Evolutionary conservation across 2,888 invertebrate species (phyloP), one percentile per base, ranked within the genome.

Genomic region (Apotomis turbidana): DNA sequence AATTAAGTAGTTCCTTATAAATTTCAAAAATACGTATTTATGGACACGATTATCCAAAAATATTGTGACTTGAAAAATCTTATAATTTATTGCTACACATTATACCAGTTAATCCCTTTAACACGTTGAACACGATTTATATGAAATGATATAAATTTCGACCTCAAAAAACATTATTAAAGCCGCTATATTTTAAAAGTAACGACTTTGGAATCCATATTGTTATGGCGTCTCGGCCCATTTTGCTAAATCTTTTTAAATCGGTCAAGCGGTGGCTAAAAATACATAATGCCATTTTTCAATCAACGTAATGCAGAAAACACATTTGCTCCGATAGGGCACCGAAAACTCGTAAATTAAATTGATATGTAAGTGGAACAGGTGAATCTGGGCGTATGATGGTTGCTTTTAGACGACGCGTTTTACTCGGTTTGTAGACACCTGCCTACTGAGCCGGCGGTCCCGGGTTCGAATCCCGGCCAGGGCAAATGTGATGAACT

Each of bases 211-310:
- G 49, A 41, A 61, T 61, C 41, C 63, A 73, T 27, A 27, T 27
- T 27, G 27, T 27, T 27, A 60, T 66, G 60, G 55, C 60, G 46
- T 59, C 49, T 49, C 13, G n/a, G 27, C 61, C 57, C 67, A 71
- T 74, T 71, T 59, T 13, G 64, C 63, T 71, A 62, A 71, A 68
- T 68, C 71, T 68, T 55, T 68, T 54, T 68, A 67, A 71, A 59
- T 71, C 71, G 74, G 68, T 71, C 71, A 71, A 71, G 74, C 64
- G 74, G 71, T 68, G 12, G n/a, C 36, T 13, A 64, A 27, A 74
- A 60, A 68, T 59, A 71, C 59, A 44, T 62, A 12, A 68, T 44
- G 64, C 44, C 38, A 55, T 62, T 70, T 70, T 64, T 63, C 67
- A 67, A 71, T 60, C 49, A 67, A 49, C 60, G 12, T 58, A 44